Conservation (phyloP, 2,888 invertebrate species). For the Acleris sparsana region DNA sequence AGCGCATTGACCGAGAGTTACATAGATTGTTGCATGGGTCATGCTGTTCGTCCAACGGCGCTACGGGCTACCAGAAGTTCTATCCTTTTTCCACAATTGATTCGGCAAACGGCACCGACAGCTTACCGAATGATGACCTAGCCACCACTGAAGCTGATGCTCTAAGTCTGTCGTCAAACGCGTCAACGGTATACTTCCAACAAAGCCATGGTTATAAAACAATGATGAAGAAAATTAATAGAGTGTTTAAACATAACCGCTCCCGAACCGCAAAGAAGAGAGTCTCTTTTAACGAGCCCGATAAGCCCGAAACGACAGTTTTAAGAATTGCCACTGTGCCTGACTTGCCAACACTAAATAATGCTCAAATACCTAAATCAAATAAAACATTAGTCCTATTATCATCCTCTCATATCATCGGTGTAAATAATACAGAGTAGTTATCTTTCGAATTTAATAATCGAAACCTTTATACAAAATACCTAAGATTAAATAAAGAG, state of each 20-base stretch:
- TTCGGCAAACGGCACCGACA: too few relatives aligned
- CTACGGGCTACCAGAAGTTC: not conserved
- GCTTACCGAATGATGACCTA: too few relatives aligned
- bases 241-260: too few relatives aligned
- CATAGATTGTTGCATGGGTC: too few relatives aligned
- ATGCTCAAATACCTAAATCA: not conserved
- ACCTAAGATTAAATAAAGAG: not conserved
- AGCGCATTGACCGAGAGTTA: not conserved
- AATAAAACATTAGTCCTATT: not conserved
- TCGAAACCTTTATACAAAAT: conserved; percentile 3
- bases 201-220: too few relatives aligned
- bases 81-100: too few relatives aligned
- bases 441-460: not conserved
- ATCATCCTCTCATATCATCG: not conserved
- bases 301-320: not conserved
- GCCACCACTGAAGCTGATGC: too few relatives aligned
- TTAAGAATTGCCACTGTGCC: not conserved
- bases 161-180: too few relatives aligned
- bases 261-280: too few relatives aligned
- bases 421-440: not conserved
- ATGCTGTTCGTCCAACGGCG: not conserved
- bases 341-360: not conserved
- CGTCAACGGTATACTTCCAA: too few relatives aligned
- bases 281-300: too few relatives aligned
- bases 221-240: too few relatives aligned